Conservation (phyloP, 2,113 vertebrate genomes). For the Pycnonotus jocosus region DNA sequence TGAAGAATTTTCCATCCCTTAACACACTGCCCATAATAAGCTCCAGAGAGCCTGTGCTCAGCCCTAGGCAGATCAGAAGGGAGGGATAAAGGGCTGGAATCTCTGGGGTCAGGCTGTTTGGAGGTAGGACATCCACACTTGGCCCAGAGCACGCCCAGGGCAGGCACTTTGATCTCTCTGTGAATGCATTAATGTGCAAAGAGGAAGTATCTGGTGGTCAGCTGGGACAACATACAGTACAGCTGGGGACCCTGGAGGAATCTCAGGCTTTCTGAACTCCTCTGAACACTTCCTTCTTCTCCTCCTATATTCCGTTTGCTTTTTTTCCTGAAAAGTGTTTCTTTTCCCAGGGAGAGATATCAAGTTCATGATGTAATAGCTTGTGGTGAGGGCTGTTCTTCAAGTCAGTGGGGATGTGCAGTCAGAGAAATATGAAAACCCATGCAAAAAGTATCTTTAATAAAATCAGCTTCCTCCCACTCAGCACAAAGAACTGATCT, state of each 20-base stretch:
- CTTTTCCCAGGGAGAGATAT: constrained; percentile 21
- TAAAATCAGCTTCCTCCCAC: not conserved
- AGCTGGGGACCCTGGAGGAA: constrained; percentile 50
- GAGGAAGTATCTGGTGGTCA: constrained; percentile 25
- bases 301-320: not conserved
- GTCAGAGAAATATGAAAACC: not conserved
- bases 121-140: not conserved
- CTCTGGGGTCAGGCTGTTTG: not conserved
- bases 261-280: not conserved
- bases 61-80: not conserved
- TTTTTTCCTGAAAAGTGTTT: constrained; percentile 20
- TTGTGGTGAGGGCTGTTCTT: not conserved
- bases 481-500: not conserved
- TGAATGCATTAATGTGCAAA: not conserved
- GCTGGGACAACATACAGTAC: constrained; percentile 47
- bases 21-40: not conserved
- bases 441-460: not conserved
- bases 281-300: not conserved
- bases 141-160: not conserved
- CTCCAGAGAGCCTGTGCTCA: not conserved
- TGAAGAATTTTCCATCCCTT: not conserved
- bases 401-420: not conserved
- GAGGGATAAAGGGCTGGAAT: not conserved
- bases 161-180: not conserved
- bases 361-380: not conserved